These are phyloP conservation scores for Rhinolophus sinicus DNA, from an alignment of 2,113 vertebrate species.

Conservation along the genomic window DNA sequence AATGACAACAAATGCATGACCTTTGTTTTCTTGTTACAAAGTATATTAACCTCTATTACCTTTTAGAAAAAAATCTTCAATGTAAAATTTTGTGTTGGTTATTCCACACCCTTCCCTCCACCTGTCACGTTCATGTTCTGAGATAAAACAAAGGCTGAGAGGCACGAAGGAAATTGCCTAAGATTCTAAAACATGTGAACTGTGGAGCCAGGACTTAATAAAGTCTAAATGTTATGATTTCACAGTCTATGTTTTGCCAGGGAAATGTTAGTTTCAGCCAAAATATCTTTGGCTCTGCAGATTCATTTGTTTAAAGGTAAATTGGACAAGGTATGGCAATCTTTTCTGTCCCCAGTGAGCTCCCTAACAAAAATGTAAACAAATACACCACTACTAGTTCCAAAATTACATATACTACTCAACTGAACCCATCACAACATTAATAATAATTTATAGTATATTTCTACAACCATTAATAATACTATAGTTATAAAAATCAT, in stretches of 20 bases:
- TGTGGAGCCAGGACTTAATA: not conserved
- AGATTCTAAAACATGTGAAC: not conserved
- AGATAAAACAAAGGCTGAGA: not conserved
- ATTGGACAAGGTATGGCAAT: not conserved
- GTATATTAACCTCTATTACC: not conserved
- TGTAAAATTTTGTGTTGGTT: not conserved
- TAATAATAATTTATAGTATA: not conserved
- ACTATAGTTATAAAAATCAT: not conserved
- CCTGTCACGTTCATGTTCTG: not conserved
- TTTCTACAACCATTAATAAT: not conserved
- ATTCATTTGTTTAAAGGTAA: not conserved
- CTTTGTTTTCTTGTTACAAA: not conserved
- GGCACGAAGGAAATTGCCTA: not conserved
- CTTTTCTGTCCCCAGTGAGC: not conserved
- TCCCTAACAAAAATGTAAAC: not conserved
- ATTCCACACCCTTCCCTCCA: rapidly evolving
- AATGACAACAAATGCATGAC: not conserved
- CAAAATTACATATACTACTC: not conserved
- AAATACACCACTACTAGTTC: not conserved
- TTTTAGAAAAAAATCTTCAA: not conserved
- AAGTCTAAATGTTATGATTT: not conserved
- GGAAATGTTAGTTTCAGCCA: not conserved
- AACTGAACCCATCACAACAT: not conserved
- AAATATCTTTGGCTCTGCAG: not conserved
- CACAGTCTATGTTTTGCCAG: not conserved